These are phyloP conservation scores for Drosophila gunungcola DNA, from an alignment of 1,140 invertebrate species.

Conservation along the genomic window DNA sequence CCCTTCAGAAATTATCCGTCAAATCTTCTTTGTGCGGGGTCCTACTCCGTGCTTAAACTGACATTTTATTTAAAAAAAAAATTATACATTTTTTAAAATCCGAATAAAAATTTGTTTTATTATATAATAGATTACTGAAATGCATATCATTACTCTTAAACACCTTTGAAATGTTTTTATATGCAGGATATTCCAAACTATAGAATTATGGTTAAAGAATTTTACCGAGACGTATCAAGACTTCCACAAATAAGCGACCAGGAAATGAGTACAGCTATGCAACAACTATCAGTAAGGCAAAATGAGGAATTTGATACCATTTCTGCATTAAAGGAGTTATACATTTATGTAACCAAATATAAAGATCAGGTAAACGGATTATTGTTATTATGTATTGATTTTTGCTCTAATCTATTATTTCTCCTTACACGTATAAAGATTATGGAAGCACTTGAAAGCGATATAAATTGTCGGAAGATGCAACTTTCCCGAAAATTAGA, in stretches of 20 bases:
- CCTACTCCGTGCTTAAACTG: no score
- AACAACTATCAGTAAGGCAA: slow-evolving; percentile 94
- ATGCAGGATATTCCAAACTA: slow-evolving; percentile 93
- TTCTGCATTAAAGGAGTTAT: slow-evolving; percentile 96
- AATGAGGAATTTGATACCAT: slow-evolving; percentile 95
- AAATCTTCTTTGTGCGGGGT: no score
- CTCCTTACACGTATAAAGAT: slow-evolving; percentile 86
- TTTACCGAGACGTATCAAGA: slow-evolving; percentile 93
- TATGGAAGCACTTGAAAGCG: slow-evolving; percentile 90
- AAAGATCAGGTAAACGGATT: slow-evolving; percentile 91
- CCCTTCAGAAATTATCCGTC: no score
- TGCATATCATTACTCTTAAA: no score
- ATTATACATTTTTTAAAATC: no score
- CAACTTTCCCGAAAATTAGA: slow-evolving; percentile 95
- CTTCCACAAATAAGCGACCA: slow-evolving; percentile 96
- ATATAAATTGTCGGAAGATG: slow-evolving; percentile 93
- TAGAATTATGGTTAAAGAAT: slow-evolving; percentile 93
- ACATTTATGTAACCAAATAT: slow-evolving; percentile 97
- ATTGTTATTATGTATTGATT: background rate
- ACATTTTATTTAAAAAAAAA: no score
- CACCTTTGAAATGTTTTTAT: background rate
- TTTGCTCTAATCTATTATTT: background rate
- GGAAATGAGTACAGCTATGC: slow-evolving; percentile 96
- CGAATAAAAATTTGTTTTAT: no score
- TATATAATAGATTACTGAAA: no score